phyloP scores from a whole-genome alignment of 2,797 vertebrate species.

The Lemur catta region DNA sequence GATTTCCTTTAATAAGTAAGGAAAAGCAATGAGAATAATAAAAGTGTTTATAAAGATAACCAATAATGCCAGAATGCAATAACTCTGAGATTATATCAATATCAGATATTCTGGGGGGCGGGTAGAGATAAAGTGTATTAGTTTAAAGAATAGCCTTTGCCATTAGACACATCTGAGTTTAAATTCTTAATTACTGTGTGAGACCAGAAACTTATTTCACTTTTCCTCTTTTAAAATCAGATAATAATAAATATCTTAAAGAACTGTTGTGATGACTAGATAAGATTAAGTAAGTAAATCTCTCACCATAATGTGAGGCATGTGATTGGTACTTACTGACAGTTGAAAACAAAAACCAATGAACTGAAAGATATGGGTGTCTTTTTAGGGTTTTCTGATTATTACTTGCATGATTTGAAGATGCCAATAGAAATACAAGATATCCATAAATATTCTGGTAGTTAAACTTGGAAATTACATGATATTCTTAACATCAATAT shows the following conservation, averaged over 20 bases:
- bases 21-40: background rate
- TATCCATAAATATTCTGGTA: background rate
- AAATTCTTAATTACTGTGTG: background rate
- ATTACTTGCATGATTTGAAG: background rate
- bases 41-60: background rate
- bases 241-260: slow-evolving; percentile 8
- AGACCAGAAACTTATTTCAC: background rate
- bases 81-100: background rate
- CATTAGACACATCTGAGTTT: background rate
- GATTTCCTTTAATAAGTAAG: slow-evolving; percentile 26
- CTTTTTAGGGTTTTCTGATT: background rate
- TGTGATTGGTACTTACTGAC: background rate
- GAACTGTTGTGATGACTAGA: background rate
- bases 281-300: background rate
- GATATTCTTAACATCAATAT: background rate
- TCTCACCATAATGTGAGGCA: background rate
- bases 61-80: background rate
- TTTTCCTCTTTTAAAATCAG: background rate
- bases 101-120: background rate
- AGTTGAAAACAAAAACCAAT: background rate
- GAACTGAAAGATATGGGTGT: background rate
- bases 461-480: background rate
- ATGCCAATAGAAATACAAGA: background rate
- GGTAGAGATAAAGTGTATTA: background rate
- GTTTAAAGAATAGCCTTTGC: background rate